Base-by-base conservation (phyloP, 1,140 invertebrate species). In the Magallana ariakensis region DNA sequence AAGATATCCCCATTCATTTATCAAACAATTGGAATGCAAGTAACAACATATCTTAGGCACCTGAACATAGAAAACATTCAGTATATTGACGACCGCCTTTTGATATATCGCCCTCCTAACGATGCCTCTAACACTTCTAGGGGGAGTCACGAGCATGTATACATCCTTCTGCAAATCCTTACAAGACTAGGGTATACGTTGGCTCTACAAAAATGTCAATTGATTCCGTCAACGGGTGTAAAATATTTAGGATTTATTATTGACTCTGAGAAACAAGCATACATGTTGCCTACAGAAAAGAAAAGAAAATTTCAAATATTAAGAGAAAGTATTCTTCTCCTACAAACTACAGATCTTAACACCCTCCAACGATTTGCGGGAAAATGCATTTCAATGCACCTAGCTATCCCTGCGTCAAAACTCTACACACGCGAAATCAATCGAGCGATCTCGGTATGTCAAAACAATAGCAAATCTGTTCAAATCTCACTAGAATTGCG, bases 1-100 rank as follows among this genome's bases (percentile, higher is more conserved):
- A 88, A 85, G 33, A 80, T 80, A 16, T 81, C 75, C 11, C 46
- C 87, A 54, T 88, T 62, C 57, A 62, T 85, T 16, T 87, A 87
- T 26, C 83, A 85, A 9, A 75, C 87, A 10, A 33, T 33, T 33
- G 33, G 33, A 33, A 33, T 33, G 33, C 33, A 33, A 33, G 33
- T 33, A 33, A 82, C 84, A 55, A 54, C 8, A 11, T 53, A 53
- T 33, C 11, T 80, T 6, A 80, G 75, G n/a, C 0, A 13, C 16
- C 11, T n/a, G n/a, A n/a, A n/a, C n/a, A n/a, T n/a, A n/a, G n/a
- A n/a, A n/a, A n/a, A n/a, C n/a, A n/a, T n/a, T n/a, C n/a, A n/a
- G n/a, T n/a, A n/a, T n/a, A n/a, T n/a, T n/a, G 0, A 80, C 33
- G 2, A 0, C 0, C 0, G 1, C 1, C n/a, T 1, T 80, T 33